These are phyloP conservation scores for Orchestes rusci DNA, from an alignment of 2,888 invertebrate species.

Conservation along the genomic window DNA sequence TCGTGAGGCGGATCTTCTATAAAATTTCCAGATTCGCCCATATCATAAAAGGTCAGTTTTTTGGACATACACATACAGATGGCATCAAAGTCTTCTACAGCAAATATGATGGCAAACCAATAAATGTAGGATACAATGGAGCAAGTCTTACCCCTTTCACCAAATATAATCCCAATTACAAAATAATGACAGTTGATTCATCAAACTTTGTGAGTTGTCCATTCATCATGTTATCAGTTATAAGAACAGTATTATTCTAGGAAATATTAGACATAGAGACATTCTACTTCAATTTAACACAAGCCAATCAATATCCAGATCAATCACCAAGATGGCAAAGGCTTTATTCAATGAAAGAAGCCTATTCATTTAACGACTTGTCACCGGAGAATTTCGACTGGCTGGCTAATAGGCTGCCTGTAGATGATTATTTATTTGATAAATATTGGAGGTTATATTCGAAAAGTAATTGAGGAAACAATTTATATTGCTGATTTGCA, in stretches of 20 bases:
- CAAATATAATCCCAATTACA: constrained; percentile 55
- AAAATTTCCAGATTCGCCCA: constrained; percentile 61
- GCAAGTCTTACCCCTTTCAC: constrained; percentile 50
- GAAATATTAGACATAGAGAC: constrained; percentile 60
- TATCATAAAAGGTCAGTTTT: constrained; percentile 73
- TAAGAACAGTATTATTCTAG: constrained; percentile 41
- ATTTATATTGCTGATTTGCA: constrained; percentile 4
- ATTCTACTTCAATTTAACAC: constrained; percentile 68
- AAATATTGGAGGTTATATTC: constrained; percentile 39
- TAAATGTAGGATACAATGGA: constrained; percentile 68
- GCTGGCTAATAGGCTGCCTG: constrained; percentile 53
- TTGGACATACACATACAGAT: constrained; percentile 76
- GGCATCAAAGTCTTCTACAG: constrained; percentile 65
- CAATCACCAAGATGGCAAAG: constrained; percentile 62
- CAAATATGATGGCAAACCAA: constrained; percentile 48
- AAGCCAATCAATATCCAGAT: constrained; percentile 55
- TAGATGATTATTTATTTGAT: constrained; percentile 46
- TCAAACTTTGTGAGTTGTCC: constrained; percentile 35
- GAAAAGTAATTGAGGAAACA: background rate
- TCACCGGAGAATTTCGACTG: constrained; percentile 55
- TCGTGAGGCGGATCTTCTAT: too few species aligned
- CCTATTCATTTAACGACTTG: constrained; percentile 55
- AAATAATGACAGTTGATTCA: constrained; percentile 35
- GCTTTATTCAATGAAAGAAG: constrained; percentile 67
- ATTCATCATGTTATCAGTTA: too few species aligned